Percentiles rank a stretch among this genome's conserved stretches.
These are phyloP conservation scores for Bombus consobrinus DNA, from an alignment of 1,140 invertebrate genomes.

Conservation along the genomic window DNA sequence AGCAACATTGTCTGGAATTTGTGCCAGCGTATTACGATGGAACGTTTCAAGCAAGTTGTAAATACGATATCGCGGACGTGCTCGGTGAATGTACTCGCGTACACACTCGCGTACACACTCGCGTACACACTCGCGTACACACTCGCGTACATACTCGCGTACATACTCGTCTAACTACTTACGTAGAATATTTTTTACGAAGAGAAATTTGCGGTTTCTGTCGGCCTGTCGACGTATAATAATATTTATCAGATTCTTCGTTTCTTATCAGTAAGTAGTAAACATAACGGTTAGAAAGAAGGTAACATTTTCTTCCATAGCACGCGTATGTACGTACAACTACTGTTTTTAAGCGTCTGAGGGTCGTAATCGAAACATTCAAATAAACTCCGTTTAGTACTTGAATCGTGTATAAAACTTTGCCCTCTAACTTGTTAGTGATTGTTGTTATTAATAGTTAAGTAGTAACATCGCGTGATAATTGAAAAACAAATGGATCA, in stretches of 20 bases:
- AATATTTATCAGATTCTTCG: neutral
- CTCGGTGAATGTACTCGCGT: neutral
- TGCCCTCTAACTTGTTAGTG: no score
- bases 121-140: no score
- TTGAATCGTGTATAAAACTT: no score
- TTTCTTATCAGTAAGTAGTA: neutral
- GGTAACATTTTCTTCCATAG: no score
- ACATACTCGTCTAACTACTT: no score
- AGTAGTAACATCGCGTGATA: neutral
- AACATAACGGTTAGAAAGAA: neutral
- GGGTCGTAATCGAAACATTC: rapidly evolving
- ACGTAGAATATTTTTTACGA: neutral
- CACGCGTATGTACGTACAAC: no score
- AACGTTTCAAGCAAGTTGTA: neutral
- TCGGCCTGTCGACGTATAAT: neutral
- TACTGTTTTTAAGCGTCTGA: no score
- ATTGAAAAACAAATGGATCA: no score
- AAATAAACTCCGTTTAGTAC: no score
- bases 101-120: no score
- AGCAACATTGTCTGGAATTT: neutral
- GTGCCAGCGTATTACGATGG: neutral
- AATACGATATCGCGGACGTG: neutral
- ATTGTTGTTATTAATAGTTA: neutral
- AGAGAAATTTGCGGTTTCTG: constrained; percentile 20
- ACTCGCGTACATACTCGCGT: no score